Evolutionary conservation across 1,140 invertebrate genomes (phyloP), one percentile per base, ranked within the genome.

Genomic region (Eurytemora carolleeae): DNA sequence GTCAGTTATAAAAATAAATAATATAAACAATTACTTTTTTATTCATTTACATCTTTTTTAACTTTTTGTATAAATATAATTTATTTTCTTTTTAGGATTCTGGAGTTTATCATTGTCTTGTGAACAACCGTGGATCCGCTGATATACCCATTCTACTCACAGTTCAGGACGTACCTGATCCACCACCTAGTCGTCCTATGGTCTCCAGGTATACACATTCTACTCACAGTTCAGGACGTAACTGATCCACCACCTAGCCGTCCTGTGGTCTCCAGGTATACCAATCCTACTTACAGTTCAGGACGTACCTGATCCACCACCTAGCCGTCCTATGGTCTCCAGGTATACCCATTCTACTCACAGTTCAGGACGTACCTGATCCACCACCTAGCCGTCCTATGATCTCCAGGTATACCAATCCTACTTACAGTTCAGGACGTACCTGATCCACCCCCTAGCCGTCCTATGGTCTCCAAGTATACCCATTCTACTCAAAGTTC

Each of bases 81-180:
- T n/a, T n/a, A n/a, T n/a, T n/a, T n/a, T n/a, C n/a, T n/a, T 44
- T 44, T 44, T 44, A 55, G 21, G 60, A 62, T 54, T 23, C 19
- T 17, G 60, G 60, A 57, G 57, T 53, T 15, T 62, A 62, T 18
- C 53, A 55, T 18, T 62, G 60, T 24, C 55, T 62, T 17, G 54
- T 62, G 3, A 62, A 62, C 25, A 56, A 62, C 25, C 60, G 60
- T 2, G 1, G 20, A 17, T 18, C 58, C 18, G 52, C 60, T 2
- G 60, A 62, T 31, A 20, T 53, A 26, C 60, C 55, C 2, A 56
- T 62, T 17, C 20, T 56, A 18, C 54, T 62, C 16, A 62, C 55
- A 3, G 60, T 62, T 2, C 53, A 62, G 25, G 60, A 62, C 25
- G 60, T 62, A 12, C 60, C 60, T 2, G 60, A 62, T 57, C 44